A percentile compares a stretch with the other conserved stretches of the same genome.
phyloP scores from a whole-genome alignment of 1,140 invertebrate genomes.

The Kradibia gibbosae region DNA sequence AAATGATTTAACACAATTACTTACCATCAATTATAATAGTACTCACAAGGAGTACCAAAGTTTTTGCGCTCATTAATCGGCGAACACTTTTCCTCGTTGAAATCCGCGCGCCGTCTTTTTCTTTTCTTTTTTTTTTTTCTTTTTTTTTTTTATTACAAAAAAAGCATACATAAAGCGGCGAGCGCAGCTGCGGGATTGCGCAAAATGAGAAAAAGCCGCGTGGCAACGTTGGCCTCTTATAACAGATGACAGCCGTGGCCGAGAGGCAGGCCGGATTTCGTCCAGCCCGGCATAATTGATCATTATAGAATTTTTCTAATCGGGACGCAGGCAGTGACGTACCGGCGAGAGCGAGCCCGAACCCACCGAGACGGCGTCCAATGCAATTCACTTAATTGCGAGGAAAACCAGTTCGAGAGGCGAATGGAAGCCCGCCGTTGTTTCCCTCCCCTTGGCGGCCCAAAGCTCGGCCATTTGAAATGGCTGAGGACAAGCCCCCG shows the following conservation, averaged over 20 bases:
- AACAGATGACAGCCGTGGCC: not conserved
- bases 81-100: not conserved
- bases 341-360: no score
- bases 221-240: no score
- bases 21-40: not conserved
- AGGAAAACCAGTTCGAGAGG: constrained; percentile 29
- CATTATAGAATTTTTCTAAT: constrained; percentile 45
- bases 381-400: constrained; percentile 33
- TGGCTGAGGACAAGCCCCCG: no score
- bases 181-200: no score
- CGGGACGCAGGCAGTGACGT: not conserved
- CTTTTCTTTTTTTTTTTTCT: no score
- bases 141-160: no score
- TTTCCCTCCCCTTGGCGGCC: not conserved
- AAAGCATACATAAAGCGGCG: no score
- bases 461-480: no score
- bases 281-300: constrained; percentile 28
- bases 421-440: constrained; percentile 20
- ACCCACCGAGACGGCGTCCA: not conserved
- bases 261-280: not conserved
- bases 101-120: not conserved
- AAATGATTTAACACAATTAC: not conserved
- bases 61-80: not conserved
- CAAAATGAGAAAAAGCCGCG: not conserved
- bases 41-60: not conserved